Evolutionary conservation across 2,113 vertebrate species (phyloP).

Genomic region (Cyanoderma ruficeps): DNA sequence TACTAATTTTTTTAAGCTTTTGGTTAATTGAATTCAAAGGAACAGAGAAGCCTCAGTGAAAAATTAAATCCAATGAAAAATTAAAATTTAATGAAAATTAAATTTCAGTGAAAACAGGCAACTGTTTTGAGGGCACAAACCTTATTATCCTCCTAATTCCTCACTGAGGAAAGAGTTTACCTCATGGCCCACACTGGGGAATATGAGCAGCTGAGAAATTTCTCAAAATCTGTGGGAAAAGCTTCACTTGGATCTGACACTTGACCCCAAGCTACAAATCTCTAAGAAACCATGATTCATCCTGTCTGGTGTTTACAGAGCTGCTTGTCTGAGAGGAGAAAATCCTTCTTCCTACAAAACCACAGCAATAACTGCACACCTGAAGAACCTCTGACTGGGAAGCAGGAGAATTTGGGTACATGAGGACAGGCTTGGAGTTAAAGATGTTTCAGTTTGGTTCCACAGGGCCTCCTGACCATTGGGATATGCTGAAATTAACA

Average conservation of each 20-base stretch:
- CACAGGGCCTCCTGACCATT: background rate
- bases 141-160: background rate
- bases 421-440: background rate
- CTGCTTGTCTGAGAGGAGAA: background rate
- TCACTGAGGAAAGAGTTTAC: background rate
- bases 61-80: background rate
- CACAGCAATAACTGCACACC: background rate
- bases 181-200: background rate
- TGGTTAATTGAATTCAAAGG: background rate
- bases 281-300: background rate
- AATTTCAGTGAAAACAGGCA: background rate
- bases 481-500: background rate
- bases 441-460: background rate
- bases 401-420: fast-evolving
- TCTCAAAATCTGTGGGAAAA: background rate
- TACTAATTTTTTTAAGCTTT: background rate
- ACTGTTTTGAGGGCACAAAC: background rate
- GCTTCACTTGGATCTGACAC: background rate
- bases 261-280: background rate
- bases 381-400: background rate
- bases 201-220: background rate
- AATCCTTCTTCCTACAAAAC: background rate
- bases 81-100: background rate
- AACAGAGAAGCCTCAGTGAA: background rate
- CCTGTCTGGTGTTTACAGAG: background rate